Percentiles rank a stretch among this genome's conserved stretches.
These are phyloP conservation scores for Leucozona laternaria DNA, from an alignment of 2,888 invertebrate species.

Conservation along the genomic window DNA sequence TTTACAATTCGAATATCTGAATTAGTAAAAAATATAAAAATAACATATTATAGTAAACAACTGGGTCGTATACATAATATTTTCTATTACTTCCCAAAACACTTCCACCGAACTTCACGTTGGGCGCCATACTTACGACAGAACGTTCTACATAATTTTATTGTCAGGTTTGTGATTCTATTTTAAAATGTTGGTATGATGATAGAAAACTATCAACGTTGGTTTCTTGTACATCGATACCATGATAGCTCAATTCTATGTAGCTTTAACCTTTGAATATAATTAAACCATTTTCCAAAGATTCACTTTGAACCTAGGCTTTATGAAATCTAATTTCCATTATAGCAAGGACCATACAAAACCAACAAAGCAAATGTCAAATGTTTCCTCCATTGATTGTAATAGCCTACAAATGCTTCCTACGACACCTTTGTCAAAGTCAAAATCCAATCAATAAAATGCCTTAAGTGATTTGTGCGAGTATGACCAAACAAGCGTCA, in stretches of 20 bases:
- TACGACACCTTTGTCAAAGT: conserved; percentile 9
- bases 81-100: too few relatives aligned
- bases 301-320: not conserved
- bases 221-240: too few relatives aligned
- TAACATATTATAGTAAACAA: too few relatives aligned
- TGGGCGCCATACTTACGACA: too few relatives aligned
- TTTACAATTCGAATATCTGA: not conserved
- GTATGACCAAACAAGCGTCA: conserved; percentile 29
- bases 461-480: conserved; percentile 41
- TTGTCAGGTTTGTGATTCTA: too few relatives aligned
- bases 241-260: not conserved
- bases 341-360: not conserved
- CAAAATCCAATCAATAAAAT: conserved; percentile 37
- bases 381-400: conserved; percentile 13
- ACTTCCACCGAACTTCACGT: too few relatives aligned
- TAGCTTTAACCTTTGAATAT: not conserved
- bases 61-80: too few relatives aligned
- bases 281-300: not conserved
- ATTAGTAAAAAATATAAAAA: too few relatives aligned
- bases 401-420: not conserved
- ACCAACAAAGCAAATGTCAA: conserved; percentile 19
- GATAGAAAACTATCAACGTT: too few relatives aligned
- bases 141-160: too few relatives aligned
- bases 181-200: too few relatives aligned
- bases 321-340: not conserved